Percentiles rank a stretch among this genome's conserved stretches.
phyloP scores from a whole-genome alignment of 2,113 vertebrate genomes.

The Hystrix cristata region DNA sequence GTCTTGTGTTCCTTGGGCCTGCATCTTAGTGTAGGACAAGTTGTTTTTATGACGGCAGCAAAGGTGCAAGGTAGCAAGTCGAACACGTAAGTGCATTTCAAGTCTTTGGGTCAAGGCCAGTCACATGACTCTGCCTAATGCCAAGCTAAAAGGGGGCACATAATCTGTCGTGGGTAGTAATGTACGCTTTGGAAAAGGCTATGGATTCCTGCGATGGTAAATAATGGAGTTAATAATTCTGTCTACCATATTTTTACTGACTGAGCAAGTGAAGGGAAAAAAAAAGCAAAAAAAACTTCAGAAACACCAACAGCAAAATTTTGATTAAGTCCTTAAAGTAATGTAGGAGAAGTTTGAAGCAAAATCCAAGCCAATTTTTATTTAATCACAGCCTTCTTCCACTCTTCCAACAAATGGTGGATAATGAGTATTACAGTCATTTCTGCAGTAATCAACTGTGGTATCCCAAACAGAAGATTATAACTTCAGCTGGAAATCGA shows the following conservation, averaged over 20 bases:
- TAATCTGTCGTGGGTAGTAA: background rate
- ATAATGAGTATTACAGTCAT: conserved; percentile 83
- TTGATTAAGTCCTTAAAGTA: conserved; percentile 68
- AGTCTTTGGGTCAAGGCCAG: background rate
- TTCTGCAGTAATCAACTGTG: conserved; percentile 82
- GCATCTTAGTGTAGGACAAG: background rate
- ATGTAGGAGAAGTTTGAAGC: conserved; percentile 56
- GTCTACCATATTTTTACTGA: conserved; percentile 20
- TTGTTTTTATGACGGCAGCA: background rate
- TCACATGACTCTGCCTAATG: background rate
- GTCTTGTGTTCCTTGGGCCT: background rate
- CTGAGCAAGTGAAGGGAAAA: background rate
- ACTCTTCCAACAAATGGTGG: conserved; percentile 81
- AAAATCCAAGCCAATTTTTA: conserved; percentile 74
- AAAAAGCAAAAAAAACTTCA: conserved; percentile 35
- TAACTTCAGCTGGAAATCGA: conserved; percentile 83
- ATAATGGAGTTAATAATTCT: background rate
- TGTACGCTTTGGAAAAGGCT: background rate
- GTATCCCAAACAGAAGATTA: conserved; percentile 84
- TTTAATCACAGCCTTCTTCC: conserved; percentile 81
- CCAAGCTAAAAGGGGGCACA: background rate
- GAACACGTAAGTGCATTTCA: background rate
- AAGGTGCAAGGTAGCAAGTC: background rate
- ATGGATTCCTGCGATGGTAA: background rate
- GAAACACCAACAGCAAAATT: conserved; percentile 68